A percentile compares a stretch with the other conserved stretches of the same genome.
These are phyloP conservation scores for Petrocephalus microphthalmus DNA, from an alignment of 2,113 vertebrate species.

Conservation along the genomic window DNA sequence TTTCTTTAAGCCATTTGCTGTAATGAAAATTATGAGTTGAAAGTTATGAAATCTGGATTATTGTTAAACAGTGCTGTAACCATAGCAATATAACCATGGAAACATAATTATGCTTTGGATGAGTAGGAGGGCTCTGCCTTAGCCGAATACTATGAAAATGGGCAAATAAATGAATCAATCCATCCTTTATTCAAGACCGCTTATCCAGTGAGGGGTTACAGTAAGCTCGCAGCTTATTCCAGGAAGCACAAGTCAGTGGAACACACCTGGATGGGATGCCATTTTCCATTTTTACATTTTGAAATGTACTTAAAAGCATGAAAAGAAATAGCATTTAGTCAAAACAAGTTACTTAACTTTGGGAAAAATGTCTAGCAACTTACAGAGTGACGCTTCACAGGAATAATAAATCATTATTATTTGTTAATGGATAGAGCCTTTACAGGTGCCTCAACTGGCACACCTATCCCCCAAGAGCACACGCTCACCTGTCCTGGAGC, in stretches of 20 bases:
- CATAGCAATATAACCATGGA: background rate
- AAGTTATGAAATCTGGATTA: background rate
- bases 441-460: background rate
- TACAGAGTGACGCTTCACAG: background rate
- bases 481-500: slow-evolving; percentile 81
- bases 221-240: background rate
- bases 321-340: background rate
- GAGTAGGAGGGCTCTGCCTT: slow-evolving; percentile 2
- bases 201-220: background rate
- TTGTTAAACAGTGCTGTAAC: slow-evolving; percentile 7
- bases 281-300: background rate
- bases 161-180: background rate
- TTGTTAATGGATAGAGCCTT: background rate
- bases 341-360: background rate
- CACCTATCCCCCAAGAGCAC: background rate
- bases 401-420: background rate
- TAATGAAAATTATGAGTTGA: background rate
- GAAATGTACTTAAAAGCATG: background rate
- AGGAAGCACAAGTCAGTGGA: background rate
- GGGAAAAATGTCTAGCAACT: background rate
- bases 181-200: background rate
- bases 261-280: background rate
- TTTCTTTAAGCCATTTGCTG: background rate
- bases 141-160: background rate
- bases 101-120: background rate